phyloP scores from a whole-genome alignment of 2,113 vertebrate genomes.

The Petromus typicus region DNA sequence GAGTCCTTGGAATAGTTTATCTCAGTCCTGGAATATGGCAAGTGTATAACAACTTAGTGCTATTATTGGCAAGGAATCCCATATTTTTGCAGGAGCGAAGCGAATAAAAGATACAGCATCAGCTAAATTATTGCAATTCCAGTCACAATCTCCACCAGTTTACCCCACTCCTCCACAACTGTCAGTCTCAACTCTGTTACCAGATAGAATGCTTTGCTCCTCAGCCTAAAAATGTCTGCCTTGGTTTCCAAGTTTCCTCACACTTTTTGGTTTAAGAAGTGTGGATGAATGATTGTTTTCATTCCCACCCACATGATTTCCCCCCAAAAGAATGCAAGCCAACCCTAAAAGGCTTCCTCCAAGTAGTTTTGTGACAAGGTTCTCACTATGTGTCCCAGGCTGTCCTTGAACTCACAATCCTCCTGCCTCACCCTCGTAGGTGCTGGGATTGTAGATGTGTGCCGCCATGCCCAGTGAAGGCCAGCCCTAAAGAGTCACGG shows the following conservation, averaged over 20 bases:
- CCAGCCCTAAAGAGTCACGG: not conserved
- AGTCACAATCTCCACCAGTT: not conserved
- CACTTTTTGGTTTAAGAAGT: not conserved
- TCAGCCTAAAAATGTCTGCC: not conserved
- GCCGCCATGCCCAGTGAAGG: not conserved
- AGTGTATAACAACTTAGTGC: slow-evolving; percentile 32
- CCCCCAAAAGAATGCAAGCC: not conserved
- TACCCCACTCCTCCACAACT: not conserved
- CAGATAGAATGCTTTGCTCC: not conserved
- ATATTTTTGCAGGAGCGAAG: slow-evolving; percentile 37
- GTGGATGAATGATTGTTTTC: slow-evolving; percentile 30
- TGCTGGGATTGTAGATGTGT: too few relatives aligned
- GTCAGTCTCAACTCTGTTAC: not conserved
- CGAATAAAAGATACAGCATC: slow-evolving; percentile 1
- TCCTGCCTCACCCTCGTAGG: too few relatives aligned
- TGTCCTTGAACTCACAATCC: too few relatives aligned
- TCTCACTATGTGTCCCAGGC: too few relatives aligned
- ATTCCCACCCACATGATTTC: not conserved
- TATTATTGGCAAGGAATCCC: slow-evolving; percentile 38
- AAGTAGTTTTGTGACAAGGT: not conserved
- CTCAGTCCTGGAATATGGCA: not conserved
- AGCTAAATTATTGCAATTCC: slow-evolving; percentile 41
- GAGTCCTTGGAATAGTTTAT: not conserved
- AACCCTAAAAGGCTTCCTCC: not conserved
- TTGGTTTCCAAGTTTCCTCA: slow-evolving; percentile 2